phyloP scores from a whole-genome alignment of 1,140 invertebrate species.

The Lordiphosa mommai region DNA sequence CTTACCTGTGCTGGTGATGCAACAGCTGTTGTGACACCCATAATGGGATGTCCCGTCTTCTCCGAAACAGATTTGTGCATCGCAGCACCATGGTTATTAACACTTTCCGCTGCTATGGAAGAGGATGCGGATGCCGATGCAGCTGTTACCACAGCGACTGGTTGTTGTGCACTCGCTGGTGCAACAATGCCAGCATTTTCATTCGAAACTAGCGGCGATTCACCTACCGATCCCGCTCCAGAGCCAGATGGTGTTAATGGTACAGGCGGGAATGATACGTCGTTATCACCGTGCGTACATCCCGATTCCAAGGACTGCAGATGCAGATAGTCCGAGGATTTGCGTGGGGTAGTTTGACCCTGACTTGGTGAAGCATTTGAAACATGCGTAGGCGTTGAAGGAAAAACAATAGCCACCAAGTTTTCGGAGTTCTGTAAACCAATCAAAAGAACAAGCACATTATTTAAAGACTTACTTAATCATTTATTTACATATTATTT shows the following conservation, averaged over 20 bases:
- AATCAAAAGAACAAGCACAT: slow-evolving; percentile 8
- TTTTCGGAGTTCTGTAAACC: slow-evolving; percentile 84
- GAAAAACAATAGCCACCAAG: slow-evolving; percentile 87
- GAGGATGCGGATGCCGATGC: slow-evolving; percentile 1
- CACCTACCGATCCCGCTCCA: background rate
- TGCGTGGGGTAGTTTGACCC: slow-evolving; percentile 44
- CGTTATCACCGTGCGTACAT: slow-evolving; percentile 25
- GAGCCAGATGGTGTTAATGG: slow-evolving; percentile 8
- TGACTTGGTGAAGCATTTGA: slow-evolving; percentile 63
- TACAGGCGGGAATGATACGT: slow-evolving; percentile 12
- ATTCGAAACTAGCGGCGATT: background rate
- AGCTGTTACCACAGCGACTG: slow-evolving; percentile 18
- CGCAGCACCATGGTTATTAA: slow-evolving; percentile 7
- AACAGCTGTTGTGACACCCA: background rate
- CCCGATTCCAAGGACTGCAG: slow-evolving; percentile 41
- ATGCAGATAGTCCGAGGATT: slow-evolving; percentile 60
- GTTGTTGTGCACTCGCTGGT: slow-evolving; percentile 10
- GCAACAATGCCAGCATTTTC: slow-evolving; percentile 6
- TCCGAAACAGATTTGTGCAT: slow-evolving; percentile 15
- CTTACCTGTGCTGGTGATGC: slow-evolving; percentile 44
- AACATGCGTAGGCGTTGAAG: slow-evolving; percentile 83
- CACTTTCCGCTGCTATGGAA: background rate
- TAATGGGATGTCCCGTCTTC: slow-evolving; percentile 20
- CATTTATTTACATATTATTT: background rate
- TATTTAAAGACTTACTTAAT: background rate